phyloP scores from a whole-genome alignment of 2,113 vertebrate genomes.

The Festucalex cinctus region DNA sequence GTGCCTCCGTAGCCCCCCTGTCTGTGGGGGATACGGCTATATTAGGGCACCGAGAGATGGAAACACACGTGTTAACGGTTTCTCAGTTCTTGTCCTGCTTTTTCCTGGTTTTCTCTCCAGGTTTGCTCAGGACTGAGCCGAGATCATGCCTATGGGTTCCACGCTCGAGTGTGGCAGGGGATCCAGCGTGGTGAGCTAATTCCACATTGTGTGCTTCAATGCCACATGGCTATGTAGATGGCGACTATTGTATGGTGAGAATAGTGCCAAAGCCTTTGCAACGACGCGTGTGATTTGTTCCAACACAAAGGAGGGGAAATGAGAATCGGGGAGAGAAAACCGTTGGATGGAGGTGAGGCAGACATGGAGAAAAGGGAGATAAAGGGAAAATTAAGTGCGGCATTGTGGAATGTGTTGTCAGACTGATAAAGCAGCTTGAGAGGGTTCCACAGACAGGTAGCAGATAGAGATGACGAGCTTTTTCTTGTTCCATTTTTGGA shows the following conservation, averaged over 20 bases:
- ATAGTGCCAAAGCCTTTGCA: conserved; percentile 54
- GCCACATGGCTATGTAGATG: conserved; percentile 46
- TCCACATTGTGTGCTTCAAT: conserved; percentile 63
- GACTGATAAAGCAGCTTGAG: conserved; percentile 10
- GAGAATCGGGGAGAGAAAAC: conserved; percentile 25
- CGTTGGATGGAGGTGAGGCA: conserved; percentile 25
- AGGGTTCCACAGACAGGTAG: conserved; percentile 8
- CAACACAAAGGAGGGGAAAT: conserved; percentile 49
- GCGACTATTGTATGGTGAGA: conserved; percentile 37
- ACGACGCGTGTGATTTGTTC: conserved; percentile 56
- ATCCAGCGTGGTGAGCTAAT: conserved; percentile 32
- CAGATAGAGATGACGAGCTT: neutral
- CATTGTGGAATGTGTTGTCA: conserved; percentile 25
- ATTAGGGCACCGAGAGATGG: conserved; percentile 54
- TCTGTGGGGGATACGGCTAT: conserved; percentile 54
- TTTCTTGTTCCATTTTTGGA: neutral
- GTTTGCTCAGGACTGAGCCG: conserved; percentile 42
- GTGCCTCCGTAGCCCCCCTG: conserved; percentile 18
- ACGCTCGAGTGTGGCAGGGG: conserved; percentile 17
- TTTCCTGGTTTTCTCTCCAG: conserved; percentile 31
- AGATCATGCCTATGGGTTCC: conserved; percentile 8
- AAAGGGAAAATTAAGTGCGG: conserved; percentile 35
- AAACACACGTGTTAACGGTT: conserved; percentile 55
- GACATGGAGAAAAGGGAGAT: conserved; percentile 35
- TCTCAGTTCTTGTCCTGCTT: conserved; percentile 63